These are phyloP conservation scores for Ranitomeya variabilis DNA, from an alignment of 2,113 vertebrate species.

Conservation along the genomic window DNA sequence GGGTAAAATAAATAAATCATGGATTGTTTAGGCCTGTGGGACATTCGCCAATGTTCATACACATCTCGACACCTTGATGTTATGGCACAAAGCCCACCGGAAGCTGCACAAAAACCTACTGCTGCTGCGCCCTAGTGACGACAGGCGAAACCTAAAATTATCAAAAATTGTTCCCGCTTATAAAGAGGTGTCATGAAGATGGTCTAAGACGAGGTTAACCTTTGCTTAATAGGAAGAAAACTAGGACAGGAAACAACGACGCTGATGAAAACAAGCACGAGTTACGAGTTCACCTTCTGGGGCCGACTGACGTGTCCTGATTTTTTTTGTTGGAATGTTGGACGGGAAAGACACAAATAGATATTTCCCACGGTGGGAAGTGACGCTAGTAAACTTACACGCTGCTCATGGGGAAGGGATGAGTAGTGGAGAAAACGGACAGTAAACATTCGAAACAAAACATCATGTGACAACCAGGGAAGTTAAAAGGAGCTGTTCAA, in stretches of 20 bases:
- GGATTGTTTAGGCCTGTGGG: not conserved
- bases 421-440: too few relatives aligned
- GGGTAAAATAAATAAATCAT: not conserved
- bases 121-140: not conserved
- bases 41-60: not conserved
- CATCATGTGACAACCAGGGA: too few relatives aligned
- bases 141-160: not conserved
- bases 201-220: too few relatives aligned
- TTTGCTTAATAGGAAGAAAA: not conserved
- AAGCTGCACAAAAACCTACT: not conserved
- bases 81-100: too few relatives aligned
- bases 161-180: not conserved
- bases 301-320: not conserved
- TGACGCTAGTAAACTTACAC: not conserved
- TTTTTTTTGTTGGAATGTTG: not conserved
- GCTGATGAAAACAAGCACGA: not conserved
- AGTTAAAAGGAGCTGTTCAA: too few relatives aligned
- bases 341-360: slow-evolving; percentile 7
- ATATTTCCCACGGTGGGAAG: slow-evolving; percentile 1
- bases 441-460: too few relatives aligned
- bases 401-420: too few relatives aligned
- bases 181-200: too few relatives aligned
- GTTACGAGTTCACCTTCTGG: too few relatives aligned
- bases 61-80: too few relatives aligned
- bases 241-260: not conserved